phyloP scores from a whole-genome alignment of 2,113 vertebrate species.

The Carollia perspicillata region DNA sequence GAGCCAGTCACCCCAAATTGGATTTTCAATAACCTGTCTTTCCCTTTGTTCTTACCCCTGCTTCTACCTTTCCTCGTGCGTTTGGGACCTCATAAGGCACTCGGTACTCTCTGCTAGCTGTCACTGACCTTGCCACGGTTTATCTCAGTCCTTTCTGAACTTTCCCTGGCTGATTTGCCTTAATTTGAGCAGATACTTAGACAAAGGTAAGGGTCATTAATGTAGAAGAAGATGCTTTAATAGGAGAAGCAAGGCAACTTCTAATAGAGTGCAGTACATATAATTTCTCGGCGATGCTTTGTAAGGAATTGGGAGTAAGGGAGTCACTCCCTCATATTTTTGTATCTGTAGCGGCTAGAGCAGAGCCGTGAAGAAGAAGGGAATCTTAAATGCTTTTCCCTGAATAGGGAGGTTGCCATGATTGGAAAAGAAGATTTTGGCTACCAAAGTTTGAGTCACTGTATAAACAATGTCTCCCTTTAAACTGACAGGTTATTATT shows the following conservation, averaged over 20 bases:
- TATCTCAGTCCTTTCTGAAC: background rate
- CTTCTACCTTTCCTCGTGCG: background rate
- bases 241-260: background rate
- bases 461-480: background rate
- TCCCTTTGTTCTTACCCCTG: background rate
- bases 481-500: background rate
- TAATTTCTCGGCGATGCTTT: background rate
- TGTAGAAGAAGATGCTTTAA: background rate
- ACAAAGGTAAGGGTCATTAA: background rate
- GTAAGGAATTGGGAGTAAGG: background rate
- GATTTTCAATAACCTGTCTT: background rate
- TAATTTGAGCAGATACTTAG: background rate
- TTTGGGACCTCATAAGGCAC: background rate
- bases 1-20: background rate
- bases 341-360: background rate
- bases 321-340: background rate
- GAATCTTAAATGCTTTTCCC: background rate
- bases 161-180: background rate
- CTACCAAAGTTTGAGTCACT: background rate
- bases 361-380: background rate
- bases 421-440: background rate
- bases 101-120: background rate
- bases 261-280: background rate
- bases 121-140: background rate
- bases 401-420: background rate